A percentile compares a stretch with the other conserved stretches of the same genome.
These are phyloP conservation scores for Alectoris magna DNA, from an alignment of 2,797 vertebrate species.

Conservation along the genomic window DNA sequence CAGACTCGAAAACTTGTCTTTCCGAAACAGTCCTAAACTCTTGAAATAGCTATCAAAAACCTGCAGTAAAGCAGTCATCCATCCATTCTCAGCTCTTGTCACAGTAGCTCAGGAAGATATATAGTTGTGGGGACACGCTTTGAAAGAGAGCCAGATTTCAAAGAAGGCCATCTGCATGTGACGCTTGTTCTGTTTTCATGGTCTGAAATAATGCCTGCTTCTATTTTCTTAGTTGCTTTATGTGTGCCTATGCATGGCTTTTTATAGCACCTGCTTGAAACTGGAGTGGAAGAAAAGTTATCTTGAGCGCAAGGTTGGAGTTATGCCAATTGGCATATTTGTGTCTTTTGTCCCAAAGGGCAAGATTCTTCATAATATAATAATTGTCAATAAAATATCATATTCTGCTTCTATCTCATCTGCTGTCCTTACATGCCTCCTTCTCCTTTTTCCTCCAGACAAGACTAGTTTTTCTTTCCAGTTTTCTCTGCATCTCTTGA, in stretches of 20 bases:
- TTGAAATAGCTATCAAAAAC: not conserved
- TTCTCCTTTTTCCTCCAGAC: not conserved
- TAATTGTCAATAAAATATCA: not conserved
- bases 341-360: not conserved
- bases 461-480: not conserved
- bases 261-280: not conserved
- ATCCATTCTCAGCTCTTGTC: not conserved
- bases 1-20: not conserved
- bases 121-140: not conserved
- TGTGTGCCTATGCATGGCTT: not conserved
- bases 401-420: not conserved
- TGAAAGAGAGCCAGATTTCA: slow-evolving; percentile 1
- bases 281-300: not conserved
- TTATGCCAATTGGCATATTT: not conserved
- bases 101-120: not conserved
- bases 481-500: not conserved
- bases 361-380: not conserved
- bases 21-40: not conserved
- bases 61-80: not conserved
- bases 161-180: not conserved
- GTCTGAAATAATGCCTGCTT: not conserved
- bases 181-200: not conserved
- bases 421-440: not conserved
- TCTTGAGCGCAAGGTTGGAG: not conserved
- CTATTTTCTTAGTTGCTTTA: not conserved